A percentile compares a stretch with the other conserved stretches of the same genome.
These are phyloP conservation scores for Oikopleura dioica DNA, from an alignment of 23 tunicate species.

Conservation along the genomic window DNA sequence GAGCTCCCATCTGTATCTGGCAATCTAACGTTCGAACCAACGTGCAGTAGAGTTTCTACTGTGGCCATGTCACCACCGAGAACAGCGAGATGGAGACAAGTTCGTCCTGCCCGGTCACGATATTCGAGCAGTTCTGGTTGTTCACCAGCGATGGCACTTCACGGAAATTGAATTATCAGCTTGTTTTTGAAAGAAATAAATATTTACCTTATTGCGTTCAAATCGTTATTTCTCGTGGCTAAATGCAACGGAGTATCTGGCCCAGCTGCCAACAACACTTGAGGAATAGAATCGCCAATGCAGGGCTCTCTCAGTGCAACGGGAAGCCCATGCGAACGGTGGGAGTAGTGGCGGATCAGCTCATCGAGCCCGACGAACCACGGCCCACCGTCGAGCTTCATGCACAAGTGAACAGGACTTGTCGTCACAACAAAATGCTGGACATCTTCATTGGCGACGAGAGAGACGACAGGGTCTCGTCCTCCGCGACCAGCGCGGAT, in stretches of 20 bases:
- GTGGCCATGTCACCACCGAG: conserved; percentile 28
- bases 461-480: background rate
- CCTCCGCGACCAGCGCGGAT: background rate
- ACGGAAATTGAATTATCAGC: background rate
- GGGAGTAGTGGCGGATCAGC: conserved; percentile 16
- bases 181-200: background rate
- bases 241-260: conserved; percentile 45
- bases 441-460: conserved; percentile 9
- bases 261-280: conserved; percentile 39
- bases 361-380: conserved; percentile 97
- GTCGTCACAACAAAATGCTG: background rate
- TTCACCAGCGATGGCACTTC: background rate
- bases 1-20: conserved; percentile 73
- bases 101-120: conserved; percentile 27
- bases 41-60: conserved; percentile 26
- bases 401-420: conserved; percentile 15
- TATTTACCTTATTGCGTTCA: background rate
- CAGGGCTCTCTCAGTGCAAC: conserved; percentile 32
- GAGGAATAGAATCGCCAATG: conserved; percentile 23
- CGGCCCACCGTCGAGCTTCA: conserved; percentile 87
- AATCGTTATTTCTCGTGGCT: background rate
- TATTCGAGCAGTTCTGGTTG: background rate
- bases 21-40: conserved; percentile 32
- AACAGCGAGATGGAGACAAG: conserved; percentile 68
- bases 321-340: conserved; percentile 73